Evolutionary conservation across 2,113 vertebrate genomes (phyloP).

Genomic region (Carettochelys insculpta): DNA sequence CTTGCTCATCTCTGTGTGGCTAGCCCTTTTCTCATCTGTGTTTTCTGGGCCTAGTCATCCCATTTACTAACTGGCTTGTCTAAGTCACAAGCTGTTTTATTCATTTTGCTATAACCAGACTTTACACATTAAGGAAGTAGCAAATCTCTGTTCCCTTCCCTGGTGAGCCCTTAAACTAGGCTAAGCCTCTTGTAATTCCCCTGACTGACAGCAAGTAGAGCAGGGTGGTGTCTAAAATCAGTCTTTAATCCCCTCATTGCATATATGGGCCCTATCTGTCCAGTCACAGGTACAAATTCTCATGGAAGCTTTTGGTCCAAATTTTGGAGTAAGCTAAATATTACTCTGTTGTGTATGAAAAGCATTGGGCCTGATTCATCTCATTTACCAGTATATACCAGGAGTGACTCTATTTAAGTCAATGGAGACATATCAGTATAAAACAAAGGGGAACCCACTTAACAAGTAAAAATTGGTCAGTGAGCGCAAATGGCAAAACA

Average conservation of each 20-base stretch:
- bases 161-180: not conserved
- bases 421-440: not conserved
- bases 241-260: not conserved
- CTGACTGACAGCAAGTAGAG: not conserved
- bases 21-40: not conserved
- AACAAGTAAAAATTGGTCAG: not conserved
- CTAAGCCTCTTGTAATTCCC: not conserved
- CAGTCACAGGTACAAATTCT: not conserved
- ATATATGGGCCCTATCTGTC: not conserved
- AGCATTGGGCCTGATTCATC: not conserved
- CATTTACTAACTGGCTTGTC: not conserved
- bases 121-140: not conserved
- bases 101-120: not conserved
- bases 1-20: not conserved
- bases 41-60: not conserved
- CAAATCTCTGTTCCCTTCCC: not conserved
- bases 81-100: not conserved
- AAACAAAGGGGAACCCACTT: not conserved
- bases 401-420: not conserved
- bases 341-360: not conserved
- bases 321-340: not conserved
- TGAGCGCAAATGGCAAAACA: not conserved
- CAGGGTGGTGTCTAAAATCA: not conserved
- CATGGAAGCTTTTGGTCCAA: not conserved
- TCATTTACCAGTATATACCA: not conserved